A percentile compares a stretch with the other conserved stretches of the same genome.
phyloP scores from a whole-genome alignment of 2,888 invertebrate genomes.

The Leistus spinibarbis region DNA sequence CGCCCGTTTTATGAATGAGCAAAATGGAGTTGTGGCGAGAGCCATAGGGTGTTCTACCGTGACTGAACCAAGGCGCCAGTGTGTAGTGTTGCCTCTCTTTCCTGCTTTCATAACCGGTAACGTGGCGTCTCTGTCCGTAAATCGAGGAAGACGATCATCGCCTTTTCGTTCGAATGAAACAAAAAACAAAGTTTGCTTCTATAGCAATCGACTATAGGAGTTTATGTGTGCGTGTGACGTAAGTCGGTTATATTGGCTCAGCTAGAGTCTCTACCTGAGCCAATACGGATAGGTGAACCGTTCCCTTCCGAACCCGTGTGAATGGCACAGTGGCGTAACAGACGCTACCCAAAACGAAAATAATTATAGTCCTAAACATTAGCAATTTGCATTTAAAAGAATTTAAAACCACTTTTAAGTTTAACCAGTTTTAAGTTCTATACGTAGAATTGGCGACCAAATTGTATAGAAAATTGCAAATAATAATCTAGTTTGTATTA shows the following conservation, averaged over 20 bases:
- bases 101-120: neutral
- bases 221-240: neutral
- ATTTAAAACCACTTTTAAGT: no score
- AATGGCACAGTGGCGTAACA: neutral
- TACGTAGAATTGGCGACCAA: no score
- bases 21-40: neutral
- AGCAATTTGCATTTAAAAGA: no score
- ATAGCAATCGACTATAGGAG: neutral
- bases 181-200: neutral
- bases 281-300: neutral
- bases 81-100: neutral
- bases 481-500: no score
- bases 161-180: neutral
- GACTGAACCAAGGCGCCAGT: neutral
- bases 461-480: no score
- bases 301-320: neutral
- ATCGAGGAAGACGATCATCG: neutral
- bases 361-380: no score
- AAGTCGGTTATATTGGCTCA: neutral
- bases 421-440: no score
- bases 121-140: neutral
- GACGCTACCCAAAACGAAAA: neutral
- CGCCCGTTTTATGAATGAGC: neutral
- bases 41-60: neutral
- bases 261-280: neutral